Evolutionary conservation across 2,888 invertebrate genomes (phyloP), one percentile per base, ranked within the genome.

Genomic region (Tipula lateralis): DNA sequence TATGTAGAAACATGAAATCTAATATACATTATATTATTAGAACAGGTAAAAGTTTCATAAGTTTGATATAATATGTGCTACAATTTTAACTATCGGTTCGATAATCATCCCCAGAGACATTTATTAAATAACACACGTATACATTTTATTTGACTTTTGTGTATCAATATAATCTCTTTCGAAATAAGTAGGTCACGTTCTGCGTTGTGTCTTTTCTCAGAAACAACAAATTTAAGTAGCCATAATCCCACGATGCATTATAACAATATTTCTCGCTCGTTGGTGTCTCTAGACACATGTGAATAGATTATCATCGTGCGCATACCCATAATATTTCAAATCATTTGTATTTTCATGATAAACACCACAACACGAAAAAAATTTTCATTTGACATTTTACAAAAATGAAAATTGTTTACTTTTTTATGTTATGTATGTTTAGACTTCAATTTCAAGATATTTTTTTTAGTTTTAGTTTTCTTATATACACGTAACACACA

Each of bases 391-490:
- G 66, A 66, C 66, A 66, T 66, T 66, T 66, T 66, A 24, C 66
- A 24, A 66, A n/a, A 66, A 66, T 66, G 66, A 66, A 24, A 66
- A 66, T 24, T 66, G 66, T 66, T 66, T 66, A 66, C 66, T 66
- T 66, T 66, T 66, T 66, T 24, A 24, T 66, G 66, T 66, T 66
- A 66, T 66, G 66, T 66, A 66, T 66, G 66, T 66, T 66, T 66
- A 66, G 66, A 66, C 66, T 66, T 66, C 24, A 66, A 24, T 66
- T 66, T 66, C 66, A 66, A 66, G 66, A 66, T 66, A 24, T 66
- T 66, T 24, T 66, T 66, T 66, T 66, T 66, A 66, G 66, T 24
- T 66, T 66, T 66, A 24, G 12, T 66, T 66, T 66, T n/a, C 44
- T 13, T n/a, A n/a, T n/a, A n/a, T n/a, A n/a, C 66, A 66, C 66